phyloP scores from a whole-genome alignment of 2,888 invertebrate species.

The Drosophila pseudotalamancana region DNA sequence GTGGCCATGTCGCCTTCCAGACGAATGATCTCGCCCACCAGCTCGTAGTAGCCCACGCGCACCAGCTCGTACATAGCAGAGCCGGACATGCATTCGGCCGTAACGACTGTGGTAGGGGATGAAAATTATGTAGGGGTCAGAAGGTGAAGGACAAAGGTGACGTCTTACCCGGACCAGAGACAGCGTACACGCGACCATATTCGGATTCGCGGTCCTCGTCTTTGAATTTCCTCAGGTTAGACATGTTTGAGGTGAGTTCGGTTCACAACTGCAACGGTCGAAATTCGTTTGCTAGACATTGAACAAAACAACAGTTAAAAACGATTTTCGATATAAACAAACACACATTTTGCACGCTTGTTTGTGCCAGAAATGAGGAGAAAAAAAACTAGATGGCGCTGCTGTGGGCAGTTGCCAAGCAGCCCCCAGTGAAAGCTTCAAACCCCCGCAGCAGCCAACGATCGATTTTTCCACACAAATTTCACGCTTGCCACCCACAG shows the following conservation, averaged over 20 bases:
- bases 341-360: slow-evolving; percentile 61
- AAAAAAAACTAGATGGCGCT: slow-evolving; percentile 63
- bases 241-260: slow-evolving; percentile 69
- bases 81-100: slow-evolving; percentile 99
- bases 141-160: slow-evolving; percentile 49
- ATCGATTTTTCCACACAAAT: slow-evolving; percentile 71
- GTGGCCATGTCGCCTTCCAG: slow-evolving; percentile 99
- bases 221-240: slow-evolving; percentile 75
- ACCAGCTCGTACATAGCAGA: slow-evolving; percentile 99
- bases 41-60: slow-evolving; percentile 97
- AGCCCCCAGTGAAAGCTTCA: slow-evolving; percentile 67
- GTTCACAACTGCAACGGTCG: slow-evolving; percentile 46
- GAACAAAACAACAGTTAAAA: slow-evolving; percentile 21
- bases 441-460: slow-evolving; percentile 55
- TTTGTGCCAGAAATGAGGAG: slow-evolving; percentile 5
- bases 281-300: slow-evolving; percentile 47
- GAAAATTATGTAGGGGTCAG: slow-evolving; percentile 32
- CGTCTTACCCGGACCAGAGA: slow-evolving; percentile 96
- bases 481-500: slow-evolving; percentile 49
- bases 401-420: slow-evolving; percentile 44
- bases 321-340: slow-evolving; percentile 52
- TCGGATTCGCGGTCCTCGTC: slow-evolving; percentile 93
- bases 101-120: slow-evolving; percentile 90
- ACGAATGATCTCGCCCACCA: slow-evolving; percentile 99
- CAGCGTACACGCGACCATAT: slow-evolving; percentile 97